Base-by-base conservation (phyloP, 2,888 invertebrate genomes). In the Drosophila aldrichi region DNA sequence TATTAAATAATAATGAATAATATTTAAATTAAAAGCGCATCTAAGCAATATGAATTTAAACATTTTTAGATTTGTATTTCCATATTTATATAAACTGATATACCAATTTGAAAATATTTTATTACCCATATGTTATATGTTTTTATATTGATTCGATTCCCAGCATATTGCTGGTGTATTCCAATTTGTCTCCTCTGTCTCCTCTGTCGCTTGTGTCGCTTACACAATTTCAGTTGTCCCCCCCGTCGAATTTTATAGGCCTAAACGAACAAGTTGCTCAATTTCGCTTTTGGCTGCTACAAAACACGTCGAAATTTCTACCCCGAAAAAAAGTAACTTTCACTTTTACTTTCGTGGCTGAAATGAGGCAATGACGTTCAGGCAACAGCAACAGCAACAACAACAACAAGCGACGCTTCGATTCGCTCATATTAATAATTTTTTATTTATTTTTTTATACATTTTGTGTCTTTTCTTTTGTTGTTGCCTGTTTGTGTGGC, bases 261-360 rank as follows among this genome's bases (percentile, higher is more conserved):
- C 51, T 52, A 52, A 34, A 9, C 36, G 36, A 52, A 10, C 4
- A 43, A 52, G 54, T 52, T 52, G 60, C 60, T 54, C 22, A 60
- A 10, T 48, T 43, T 56, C 43, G 55, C 41, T 56, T 38, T 56
- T 56, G 55, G 29, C 55, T 56, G 29, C 55, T 25, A 25, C 54
- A 18, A 38, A 74, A 72, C 73, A 77, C 65, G 70, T 65, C 80
- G 49, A 54, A 64, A 79, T 84, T 89, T 88, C 86, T 79, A 73
- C 71, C 55, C 71, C n/a, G 6, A 54, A 54, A 52, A 52, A 76
- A 70, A 69, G 67, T 55, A 78, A 88, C 90, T 90, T 88, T 88
- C 90, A 90, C 90, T 90, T 88, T 88, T 90, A 90, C 90, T 88
- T 90, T 88, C 90, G 69, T 83, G 64, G 59, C 68, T 29, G 51